phyloP scores from a whole-genome alignment of 1,140 invertebrate genomes.

The Lepidotrigona ventralis region DNA sequence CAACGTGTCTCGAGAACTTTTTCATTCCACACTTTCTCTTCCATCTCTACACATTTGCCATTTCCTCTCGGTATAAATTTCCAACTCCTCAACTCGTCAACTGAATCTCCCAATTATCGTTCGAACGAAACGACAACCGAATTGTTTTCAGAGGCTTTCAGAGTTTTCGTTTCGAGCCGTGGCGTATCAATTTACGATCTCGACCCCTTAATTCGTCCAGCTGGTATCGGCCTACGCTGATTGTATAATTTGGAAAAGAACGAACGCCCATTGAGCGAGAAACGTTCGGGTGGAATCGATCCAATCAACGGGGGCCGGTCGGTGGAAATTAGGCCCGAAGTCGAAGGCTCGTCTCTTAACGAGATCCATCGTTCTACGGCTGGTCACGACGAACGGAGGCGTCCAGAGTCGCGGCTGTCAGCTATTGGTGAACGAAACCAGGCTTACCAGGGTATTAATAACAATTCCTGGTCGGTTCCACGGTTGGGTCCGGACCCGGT shows the following conservation, averaged over 20 bases:
- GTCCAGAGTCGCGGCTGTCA: constrained; percentile 38
- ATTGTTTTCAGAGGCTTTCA: background rate
- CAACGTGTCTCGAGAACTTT: constrained; percentile 35
- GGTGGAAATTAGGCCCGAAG: constrained; percentile 26
- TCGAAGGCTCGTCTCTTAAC: constrained; percentile 57
- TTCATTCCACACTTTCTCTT: background rate
- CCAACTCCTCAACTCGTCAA: background rate
- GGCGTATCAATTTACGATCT: background rate
- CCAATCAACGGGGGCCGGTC: constrained; percentile 38
- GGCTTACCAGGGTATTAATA: constrained; percentile 69
- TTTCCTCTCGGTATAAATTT: background rate
- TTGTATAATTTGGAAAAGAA: constrained; percentile 14
- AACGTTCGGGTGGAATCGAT: constrained; percentile 17
- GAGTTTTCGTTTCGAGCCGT: background rate
- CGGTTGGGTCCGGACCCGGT: constrained; percentile 57
- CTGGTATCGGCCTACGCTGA: background rate
- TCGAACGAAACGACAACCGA: background rate
- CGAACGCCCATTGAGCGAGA: background rate
- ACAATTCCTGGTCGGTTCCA: constrained; percentile 73
- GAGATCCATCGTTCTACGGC: constrained; percentile 61
- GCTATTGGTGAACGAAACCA: constrained; percentile 40
- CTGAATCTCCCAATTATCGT: background rate
- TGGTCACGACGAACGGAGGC: constrained; percentile 24
- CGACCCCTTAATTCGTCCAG: background rate
- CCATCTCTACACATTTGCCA: background rate